Evolutionary conservation across 2,113 vertebrate genomes (phyloP), one percentile per base, ranked within the genome.

Genomic region (Pleuronectes platessa): DNA sequence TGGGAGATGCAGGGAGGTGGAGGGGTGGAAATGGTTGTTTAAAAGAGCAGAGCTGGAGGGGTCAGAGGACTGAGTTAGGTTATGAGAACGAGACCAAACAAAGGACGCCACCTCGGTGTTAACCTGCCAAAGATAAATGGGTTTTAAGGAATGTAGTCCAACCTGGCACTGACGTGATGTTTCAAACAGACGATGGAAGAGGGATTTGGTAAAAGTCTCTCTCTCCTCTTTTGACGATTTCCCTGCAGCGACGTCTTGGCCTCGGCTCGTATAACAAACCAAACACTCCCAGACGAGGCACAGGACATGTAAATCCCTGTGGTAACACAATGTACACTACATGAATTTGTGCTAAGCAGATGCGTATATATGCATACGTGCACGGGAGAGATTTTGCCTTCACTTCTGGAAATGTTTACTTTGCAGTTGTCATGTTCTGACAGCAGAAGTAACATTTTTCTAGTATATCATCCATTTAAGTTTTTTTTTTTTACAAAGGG

Each of bases 61-160:
- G 84, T 87, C 86, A 90, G 59, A 47, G 64, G 58, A 76, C 70
- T 74, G 66, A 85, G 72, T 68, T 78, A 68, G 7, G 55, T n/a
- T 76, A 35, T 74, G 68, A 74, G 84, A 85, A 68, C 58, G 27
- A 66, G 53, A 27, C 14, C 26, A 74, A 75, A 71, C 73, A 83
- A 82, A 74, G 67, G 86, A 61, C 72, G 62, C 66, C 70, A 85
- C 61, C 66, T 62, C 21, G 20, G 59, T 61, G 47, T 61, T 68
- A 81, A 65, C 53, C 24, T 47, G 37, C n/a, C n/a, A 67, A 37
- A 81, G 56, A 78, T 67, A 68, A 62, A 31, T 76, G 42, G 3
- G 27, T 60, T 82, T 71, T 24, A 51, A 37, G 42, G 65, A 75
- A 81, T 74, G 77, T 76, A 49, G 58, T 73, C 31, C 18, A 23